Conservation (phyloP, 2,113 vertebrate species). For the Sminthopsis crassicaudata region DNA sequence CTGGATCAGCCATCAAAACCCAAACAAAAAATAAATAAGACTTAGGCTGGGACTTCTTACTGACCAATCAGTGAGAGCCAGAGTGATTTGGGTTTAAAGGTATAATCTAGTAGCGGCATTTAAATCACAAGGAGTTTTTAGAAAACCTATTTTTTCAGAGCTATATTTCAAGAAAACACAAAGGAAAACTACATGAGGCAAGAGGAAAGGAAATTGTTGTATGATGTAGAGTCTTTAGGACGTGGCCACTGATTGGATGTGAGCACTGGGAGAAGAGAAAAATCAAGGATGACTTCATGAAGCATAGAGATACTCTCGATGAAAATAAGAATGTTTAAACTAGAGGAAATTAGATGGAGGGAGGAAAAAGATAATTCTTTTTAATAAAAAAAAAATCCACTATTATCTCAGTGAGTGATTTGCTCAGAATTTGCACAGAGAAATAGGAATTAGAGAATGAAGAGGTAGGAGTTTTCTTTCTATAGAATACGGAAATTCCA, state of each 20-base stretch:
- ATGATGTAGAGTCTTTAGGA: neutral
- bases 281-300: neutral
- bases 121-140: neutral
- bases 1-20: neutral
- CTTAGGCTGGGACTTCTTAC: neutral
- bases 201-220: neutral
- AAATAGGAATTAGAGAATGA: neutral
- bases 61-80: neutral
- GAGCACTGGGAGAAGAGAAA: neutral
- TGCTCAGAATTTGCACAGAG: neutral
- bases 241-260: neutral
- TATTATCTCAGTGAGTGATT: neutral
- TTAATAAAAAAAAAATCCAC: neutral
- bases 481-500: neutral
- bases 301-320: neutral
- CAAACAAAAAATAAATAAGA: neutral
- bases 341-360: neutral
- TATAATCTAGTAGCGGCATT: neutral
- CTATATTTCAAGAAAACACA: neutral
- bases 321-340: neutral
- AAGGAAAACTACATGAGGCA: neutral
- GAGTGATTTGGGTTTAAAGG: neutral
- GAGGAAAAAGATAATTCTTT: neutral
- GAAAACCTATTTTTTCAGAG: neutral
- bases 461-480: neutral